Conservation (phyloP, 2,113 vertebrate genomes). For the Sapayoa aenigma region DNA sequence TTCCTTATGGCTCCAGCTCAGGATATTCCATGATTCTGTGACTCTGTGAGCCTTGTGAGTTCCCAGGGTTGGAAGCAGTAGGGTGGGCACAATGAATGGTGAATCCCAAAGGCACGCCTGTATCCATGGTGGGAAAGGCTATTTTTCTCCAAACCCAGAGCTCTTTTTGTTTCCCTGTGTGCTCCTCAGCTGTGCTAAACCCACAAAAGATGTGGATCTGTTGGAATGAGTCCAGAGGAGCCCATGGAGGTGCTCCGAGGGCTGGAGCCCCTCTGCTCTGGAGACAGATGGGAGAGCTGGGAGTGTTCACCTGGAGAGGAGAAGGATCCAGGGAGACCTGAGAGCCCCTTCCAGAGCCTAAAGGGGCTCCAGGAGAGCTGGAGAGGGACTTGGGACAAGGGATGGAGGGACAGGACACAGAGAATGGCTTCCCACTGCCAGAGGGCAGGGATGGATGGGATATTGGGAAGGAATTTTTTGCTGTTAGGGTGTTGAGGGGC, state of each 20-base stretch:
- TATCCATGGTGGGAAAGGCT: not conserved
- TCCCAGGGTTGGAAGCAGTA: not conserved
- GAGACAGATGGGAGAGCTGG: not conserved
- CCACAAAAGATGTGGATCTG: not conserved
- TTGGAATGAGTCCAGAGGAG: not conserved
- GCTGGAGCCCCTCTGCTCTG: not conserved
- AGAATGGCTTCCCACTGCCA: not conserved
- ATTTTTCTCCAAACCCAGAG: not conserved
- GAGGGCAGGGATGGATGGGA: not conserved
- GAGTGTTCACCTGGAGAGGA: not conserved
- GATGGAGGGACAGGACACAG: not conserved
- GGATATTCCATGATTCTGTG: no score
- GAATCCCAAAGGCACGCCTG: not conserved
- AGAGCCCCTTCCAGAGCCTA: accelerated
- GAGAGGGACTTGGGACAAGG: not conserved
- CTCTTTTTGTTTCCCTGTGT: not conserved
- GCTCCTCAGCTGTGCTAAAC: not conserved
- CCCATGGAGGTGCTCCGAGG: accelerated
- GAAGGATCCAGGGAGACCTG: not conserved
- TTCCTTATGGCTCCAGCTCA: not conserved
- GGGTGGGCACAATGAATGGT: not conserved
- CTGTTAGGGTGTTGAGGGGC: not conserved
- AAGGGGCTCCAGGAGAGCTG: not conserved
- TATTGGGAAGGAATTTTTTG: not conserved
- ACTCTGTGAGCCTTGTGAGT: not conserved